Conservation (phyloP, 2,888 invertebrate species). For the Pantelozetes paolii region DNA sequence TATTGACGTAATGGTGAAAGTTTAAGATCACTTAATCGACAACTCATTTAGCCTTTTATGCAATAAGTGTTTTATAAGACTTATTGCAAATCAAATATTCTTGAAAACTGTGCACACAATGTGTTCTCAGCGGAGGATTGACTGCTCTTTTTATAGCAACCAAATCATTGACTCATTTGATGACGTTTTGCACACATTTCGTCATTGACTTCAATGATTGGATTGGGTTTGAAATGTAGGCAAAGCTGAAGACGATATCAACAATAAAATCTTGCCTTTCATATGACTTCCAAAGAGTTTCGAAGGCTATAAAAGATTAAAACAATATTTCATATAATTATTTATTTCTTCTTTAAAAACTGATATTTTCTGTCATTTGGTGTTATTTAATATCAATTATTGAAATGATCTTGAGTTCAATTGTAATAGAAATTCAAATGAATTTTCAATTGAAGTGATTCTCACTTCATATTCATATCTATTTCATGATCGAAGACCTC, state of each 20-base stretch:
- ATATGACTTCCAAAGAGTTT: too few species aligned
- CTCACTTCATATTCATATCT: too few species aligned
- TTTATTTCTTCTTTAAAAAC: too few species aligned
- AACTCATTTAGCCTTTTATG: conserved; percentile 44
- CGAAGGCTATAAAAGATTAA: too few species aligned
- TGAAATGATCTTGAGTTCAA: too few species aligned
- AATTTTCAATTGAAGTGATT: too few species aligned
- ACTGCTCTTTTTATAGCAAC: background rate
- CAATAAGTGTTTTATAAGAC: conserved; percentile 27
- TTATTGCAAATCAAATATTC: background rate
- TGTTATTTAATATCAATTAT: too few species aligned
- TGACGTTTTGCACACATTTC: conserved; percentile 6
- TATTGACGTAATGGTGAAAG: conserved; percentile 47
- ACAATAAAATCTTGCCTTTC: too few species aligned
- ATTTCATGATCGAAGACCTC: too few species aligned
- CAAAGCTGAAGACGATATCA: background rate
- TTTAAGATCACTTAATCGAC: conserved; percentile 40
- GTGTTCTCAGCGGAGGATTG: conserved; percentile 9
- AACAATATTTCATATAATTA: too few species aligned
- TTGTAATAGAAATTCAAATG: too few species aligned
- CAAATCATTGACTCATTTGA: background rate
- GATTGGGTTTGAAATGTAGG: background rate
- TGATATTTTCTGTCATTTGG: too few species aligned
- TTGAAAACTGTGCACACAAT: background rate
- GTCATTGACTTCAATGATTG: background rate